Evolutionary conservation across 2,888 invertebrate genomes (phyloP), one percentile per base, ranked within the genome.

Genomic region (Xanthorhoe spadicearia): DNA sequence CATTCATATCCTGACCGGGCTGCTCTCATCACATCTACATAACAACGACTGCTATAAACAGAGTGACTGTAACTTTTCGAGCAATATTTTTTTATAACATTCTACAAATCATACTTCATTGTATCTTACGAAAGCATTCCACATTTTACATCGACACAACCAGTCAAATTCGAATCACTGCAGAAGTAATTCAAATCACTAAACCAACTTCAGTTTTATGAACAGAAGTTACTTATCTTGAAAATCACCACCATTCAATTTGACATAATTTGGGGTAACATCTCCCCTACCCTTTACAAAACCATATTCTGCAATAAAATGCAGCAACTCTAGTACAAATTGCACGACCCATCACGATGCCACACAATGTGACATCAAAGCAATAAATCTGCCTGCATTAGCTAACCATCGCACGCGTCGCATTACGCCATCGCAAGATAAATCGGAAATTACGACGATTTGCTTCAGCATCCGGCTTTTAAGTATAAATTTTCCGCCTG

Each of bases 401-500:
- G 48, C 69, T 38, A 61, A 59, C 55, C 53, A 66, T 43, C 61
- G 71, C 83, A 79, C 79, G 80, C 80, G 82, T 83, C 83, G 81
- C 85, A 83, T 85, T 85, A 84, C 72, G 74, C 80, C 77, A 83
- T 86, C 84, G 84, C 77, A 83, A 87, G 84, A 86, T 83, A 86
- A 80, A 85, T 88, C 86, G 90, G 92, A 90, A 90, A 92, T 89
- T 86, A 90, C 88, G 78, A 86, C 89, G 88, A 88, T 91, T 90
- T 87, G 85, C 82, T 78, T 73, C 76, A 79, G 81, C 86, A 87
- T 93, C 92, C 93, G 92, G 93, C 88, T 90, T 92, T 92, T 91
- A 91, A 90, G 85, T 90, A 83, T 89, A 92, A 93, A 92, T 88
- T 90, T 92, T 92, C 92, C 91, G 91, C 84, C 87, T 81, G 89